phyloP scores from a whole-genome alignment of 2,797 vertebrate species.

The Chelidonichthys spinosus region DNA sequence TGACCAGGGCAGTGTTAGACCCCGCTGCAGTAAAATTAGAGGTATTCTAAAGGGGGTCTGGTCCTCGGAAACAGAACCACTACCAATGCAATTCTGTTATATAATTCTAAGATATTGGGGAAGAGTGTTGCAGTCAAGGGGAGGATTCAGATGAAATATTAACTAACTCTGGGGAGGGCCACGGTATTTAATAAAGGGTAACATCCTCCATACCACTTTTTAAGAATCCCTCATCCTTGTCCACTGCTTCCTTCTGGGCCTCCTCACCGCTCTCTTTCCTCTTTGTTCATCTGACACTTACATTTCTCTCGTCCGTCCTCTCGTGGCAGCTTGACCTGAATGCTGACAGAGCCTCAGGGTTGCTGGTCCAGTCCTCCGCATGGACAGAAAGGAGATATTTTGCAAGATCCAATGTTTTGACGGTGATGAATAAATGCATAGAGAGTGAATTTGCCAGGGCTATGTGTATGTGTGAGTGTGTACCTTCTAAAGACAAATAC shows the following conservation, averaged over 20 bases:
- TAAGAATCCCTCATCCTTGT: too few relatives aligned
- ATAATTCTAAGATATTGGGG: background rate
- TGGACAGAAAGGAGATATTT: constrained; percentile 14
- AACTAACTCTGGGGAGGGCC: background rate
- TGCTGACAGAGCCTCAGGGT: constrained; percentile 33
- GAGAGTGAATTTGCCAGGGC: constrained; percentile 4
- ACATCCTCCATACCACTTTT: background rate
- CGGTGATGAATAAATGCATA: constrained; percentile 31
- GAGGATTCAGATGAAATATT: background rate
- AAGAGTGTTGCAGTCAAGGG: background rate
- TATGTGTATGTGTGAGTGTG: background rate
- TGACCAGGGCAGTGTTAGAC: too few relatives aligned
- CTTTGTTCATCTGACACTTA: constrained; percentile 3
- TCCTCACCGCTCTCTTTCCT: background rate
- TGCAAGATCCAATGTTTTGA: constrained; percentile 31
- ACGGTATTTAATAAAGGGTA: background rate
- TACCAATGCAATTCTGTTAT: background rate
- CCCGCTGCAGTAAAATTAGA: too few relatives aligned
- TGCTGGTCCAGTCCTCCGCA: constrained; percentile 18
- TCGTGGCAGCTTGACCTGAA: constrained; percentile 14
- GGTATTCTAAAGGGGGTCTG: too few relatives aligned
- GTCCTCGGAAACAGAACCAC: too few relatives aligned
- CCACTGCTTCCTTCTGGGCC: background rate
- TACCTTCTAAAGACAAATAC: background rate
- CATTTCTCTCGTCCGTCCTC: constrained; percentile 8